phyloP scores from a whole-genome alignment of 2,113 vertebrate species.

The Nothoprocta perdicaria region DNA sequence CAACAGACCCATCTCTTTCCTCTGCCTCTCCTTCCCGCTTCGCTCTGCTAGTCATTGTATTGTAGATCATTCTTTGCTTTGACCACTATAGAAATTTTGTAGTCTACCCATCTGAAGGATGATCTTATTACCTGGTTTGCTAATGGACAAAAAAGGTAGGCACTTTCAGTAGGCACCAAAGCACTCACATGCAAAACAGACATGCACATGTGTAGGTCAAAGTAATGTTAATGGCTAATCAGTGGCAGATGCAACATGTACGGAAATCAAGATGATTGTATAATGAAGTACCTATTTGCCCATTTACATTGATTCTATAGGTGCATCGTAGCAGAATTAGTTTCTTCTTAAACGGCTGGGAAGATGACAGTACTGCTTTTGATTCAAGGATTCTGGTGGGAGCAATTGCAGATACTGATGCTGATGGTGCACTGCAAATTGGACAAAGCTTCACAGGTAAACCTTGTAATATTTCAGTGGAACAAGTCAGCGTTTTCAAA shows the following conservation, averaged over 20 bases:
- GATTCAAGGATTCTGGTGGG: slow-evolving; percentile 80
- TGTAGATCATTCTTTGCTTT: background rate
- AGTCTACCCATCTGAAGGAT: background rate
- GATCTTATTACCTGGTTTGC: background rate
- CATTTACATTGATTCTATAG: slow-evolving; percentile 70
- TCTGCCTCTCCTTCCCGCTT: background rate
- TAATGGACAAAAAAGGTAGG: background rate
- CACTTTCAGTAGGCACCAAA: background rate
- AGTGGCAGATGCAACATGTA: background rate
- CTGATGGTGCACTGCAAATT: slow-evolving; percentile 76
- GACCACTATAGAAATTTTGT: background rate
- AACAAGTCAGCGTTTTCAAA: background rate
- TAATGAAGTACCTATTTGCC: background rate
- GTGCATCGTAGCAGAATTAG: slow-evolving; percentile 83
- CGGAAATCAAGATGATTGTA: background rate
- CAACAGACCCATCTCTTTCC: background rate
- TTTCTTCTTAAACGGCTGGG: slow-evolving; percentile 90
- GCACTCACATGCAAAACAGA: background rate
- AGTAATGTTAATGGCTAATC: background rate
- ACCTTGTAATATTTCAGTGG: background rate
- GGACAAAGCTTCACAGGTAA: slow-evolving; percentile 89
- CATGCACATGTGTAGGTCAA: accelerated
- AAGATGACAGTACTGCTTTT: slow-evolving; percentile 87
- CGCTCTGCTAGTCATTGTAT: background rate
- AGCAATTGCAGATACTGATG: slow-evolving; percentile 73